Base-by-base conservation (phyloP, 2,113 vertebrate genomes). In the Petaurus breviceps region DNA sequence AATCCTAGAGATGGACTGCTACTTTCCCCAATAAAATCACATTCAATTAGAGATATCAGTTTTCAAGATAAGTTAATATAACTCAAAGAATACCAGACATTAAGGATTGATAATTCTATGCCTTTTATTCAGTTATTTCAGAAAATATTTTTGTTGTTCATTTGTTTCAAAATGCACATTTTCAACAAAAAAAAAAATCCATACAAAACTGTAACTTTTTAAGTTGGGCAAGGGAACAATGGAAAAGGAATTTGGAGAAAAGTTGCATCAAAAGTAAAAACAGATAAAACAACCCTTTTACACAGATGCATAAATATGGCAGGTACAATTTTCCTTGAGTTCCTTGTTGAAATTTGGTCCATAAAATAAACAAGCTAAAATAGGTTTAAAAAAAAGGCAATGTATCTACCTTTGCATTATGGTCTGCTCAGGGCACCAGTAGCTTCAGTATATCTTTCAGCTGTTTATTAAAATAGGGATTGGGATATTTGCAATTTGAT, bases 71-170 rank as follows among this genome's bases (percentile, higher is more conserved):
- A 47, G 94, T 50, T 94, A 94, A n/a, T 9, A 96, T 61, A 1
- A 90, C 8, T 93, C 22, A 95, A 94, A 89, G 91, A 96, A 94
- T 46, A 93, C 57, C 92, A 96, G 77, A 97, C 50, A 28, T 31
- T n/a, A 89, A 89, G 12, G 26, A 28, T 84, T 95, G 95, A 98
- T 97, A 98, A 98, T 98, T 98, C 98, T 98, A 98, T 96, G 98
- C 97, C 96, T 98, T 99, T 99, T 98, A 98, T 98, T 98, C 96
- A 92, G 97, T 98, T 98, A 98, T 98, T 98, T 98, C 98, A 98
- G 98, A 99, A 99, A 99, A 99, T 99, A 99, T 97, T 84, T 84
- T 97, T 98, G 97, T 94, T 94, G 98, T 95, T 97, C 98, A 98
- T 98, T 97, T 98, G 95, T 97, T 98, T 98, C 98, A 98, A 99